Evolutionary conservation across 1,140 invertebrate species (phyloP), one percentile per base, ranked within the genome.

Genomic region (Drosophila carrolli): DNA sequence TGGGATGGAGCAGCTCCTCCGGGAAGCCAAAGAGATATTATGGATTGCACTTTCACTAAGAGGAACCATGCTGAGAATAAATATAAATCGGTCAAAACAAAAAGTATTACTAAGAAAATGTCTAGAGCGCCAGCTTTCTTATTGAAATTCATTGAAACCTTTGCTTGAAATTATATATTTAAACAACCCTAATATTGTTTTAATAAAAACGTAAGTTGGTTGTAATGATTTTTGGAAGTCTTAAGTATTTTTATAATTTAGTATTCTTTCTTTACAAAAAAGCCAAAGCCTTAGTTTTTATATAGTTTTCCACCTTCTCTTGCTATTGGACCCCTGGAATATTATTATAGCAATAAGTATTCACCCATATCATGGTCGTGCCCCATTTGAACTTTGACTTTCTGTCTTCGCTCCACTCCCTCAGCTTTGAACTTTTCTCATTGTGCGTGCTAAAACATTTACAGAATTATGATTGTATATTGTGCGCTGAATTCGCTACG

Each of bases 371-470:
- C 48, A 65, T 32, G n/a, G 35, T 16, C 23, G 14, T 53, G 32
- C 16, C 50, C 37, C 44, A 53, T 76, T 76, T 76, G 61, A 53
- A 51, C 61, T 76, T 59, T 75, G 67, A 65, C 53, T 71, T 65
- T 71, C 43, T 56, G 60, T 40, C 29, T 14, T 16, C 60, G 32
- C 13, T 51, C 11, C 54, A 54, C 72, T 23, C 27, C 44, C 19
- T 14, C 66, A 27, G 35, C 71, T 41, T 66, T 67, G 29, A 55
- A 67, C 61, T 66, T 78, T 62, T 47, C 62, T 37, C 4, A 70
- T 89, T 89, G 83, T 86, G 80, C 81, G 76, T 84, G 84, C 54
- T 71, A 71, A 90, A 89, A 84, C 84, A 88, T 88, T 89, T 88
- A 89, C 65, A 80, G 82, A 89, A 78, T 88, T 88, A 81, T 86